Base-by-base conservation (phyloP, 2,113 vertebrate species). In the Felis chaus region DNA sequence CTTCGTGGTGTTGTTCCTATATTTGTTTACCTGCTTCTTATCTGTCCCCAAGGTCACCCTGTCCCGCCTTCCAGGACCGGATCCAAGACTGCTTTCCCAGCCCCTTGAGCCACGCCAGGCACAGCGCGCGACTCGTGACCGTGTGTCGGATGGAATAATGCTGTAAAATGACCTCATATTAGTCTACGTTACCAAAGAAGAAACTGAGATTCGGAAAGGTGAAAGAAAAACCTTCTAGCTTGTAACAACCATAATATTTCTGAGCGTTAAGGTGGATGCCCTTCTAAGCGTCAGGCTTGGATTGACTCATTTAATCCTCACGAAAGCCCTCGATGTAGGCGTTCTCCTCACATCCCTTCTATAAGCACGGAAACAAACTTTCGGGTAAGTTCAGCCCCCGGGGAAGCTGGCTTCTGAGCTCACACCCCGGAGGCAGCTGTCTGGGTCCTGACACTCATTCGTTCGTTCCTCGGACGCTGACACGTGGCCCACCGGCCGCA, bases 81-180 rank as follows among this genome's bases (percentile, higher is more conserved):
- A 29, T 9, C 25, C 31, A 31, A 13, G 3, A 15, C n/a, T 5
- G 69, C 7, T 5, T n/a, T 41, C 45, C 55, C 68, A 29, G 5
- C 12, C 21, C 18, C 3, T 41, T 7, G 9, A 66, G n/a, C 14
- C 4, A 1, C 7, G 14, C 76, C 29, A 0, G 31, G 2, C 23
- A 16, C 18, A 3, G n/a, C 13, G 6, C 23, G 33, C 13, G 4
- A n/a, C 61, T 14, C n/a, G 0, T 7, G 48, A 16, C 18, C 68
- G 2, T 39, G 48, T 68, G 57, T 13, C 15, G 25, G 5, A 1
- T 55, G 27, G 63, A 41, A 41, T 11, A 57, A 45, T 57, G 5
- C 23, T 23, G 5, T 48, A 31, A 21, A 29, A 23, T 31, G 5
- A 4, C 15, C 33, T 48, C 13, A 0, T 5, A 13, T 33, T 33